A percentile compares a stretch with the other conserved stretches of the same genome.
Conservation (phyloP, 2,113 vertebrate species). For the Todiramphus chloris region DNA sequence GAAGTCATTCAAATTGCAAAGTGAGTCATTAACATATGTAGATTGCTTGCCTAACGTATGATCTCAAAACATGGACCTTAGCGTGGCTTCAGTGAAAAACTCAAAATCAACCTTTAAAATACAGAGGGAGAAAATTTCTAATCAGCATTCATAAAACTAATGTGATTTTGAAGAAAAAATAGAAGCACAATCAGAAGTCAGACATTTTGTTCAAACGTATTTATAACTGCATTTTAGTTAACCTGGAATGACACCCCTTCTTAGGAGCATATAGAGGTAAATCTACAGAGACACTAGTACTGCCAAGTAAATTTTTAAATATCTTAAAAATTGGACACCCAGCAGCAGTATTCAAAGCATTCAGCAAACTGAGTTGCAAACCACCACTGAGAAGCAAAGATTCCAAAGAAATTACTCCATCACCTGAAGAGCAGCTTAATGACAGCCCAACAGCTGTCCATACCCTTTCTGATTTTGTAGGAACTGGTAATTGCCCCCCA, state of each 20-base stretch:
- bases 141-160: background rate
- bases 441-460: background rate
- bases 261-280: background rate
- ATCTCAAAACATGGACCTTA: background rate
- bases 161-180: background rate
- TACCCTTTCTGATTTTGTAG: background rate
- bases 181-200: background rate
- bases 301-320: background rate
- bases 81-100: background rate
- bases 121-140: background rate
- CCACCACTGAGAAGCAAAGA: background rate
- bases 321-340: background rate
- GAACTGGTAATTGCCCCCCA: background rate
- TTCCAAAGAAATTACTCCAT: background rate
- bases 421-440: background rate
- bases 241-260: background rate
- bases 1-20: background rate
- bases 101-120: background rate
- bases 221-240: background rate
- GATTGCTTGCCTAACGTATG: background rate
- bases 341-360: background rate
- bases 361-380: background rate
- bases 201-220: background rate
- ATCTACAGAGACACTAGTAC: background rate
- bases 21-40: background rate